A percentile compares a stretch with the other conserved stretches of the same genome.
phyloP scores from a whole-genome alignment of 1,140 invertebrate genomes.

The Drosophila funebris region DNA sequence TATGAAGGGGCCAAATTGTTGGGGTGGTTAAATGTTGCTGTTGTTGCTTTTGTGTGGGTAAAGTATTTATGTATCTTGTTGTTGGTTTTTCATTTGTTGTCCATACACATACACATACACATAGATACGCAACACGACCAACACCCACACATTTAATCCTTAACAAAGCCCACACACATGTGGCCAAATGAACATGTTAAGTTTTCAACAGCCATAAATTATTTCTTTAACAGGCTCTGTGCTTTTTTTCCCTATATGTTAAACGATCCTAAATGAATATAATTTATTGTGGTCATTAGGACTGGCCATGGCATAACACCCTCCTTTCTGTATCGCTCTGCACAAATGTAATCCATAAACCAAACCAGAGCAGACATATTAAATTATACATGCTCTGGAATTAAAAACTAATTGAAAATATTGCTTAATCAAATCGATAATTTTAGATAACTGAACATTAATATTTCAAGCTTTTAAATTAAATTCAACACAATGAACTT shows the following conservation, averaged over 20 bases:
- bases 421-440: no score
- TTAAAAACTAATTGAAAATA: background rate
- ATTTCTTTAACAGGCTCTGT: conserved; percentile 68
- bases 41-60: conserved; percentile 44
- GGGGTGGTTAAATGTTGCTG: conserved; percentile 33
- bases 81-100: conserved; percentile 68
- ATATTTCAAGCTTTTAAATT: no score
- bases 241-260: conserved; percentile 66
- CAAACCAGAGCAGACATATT: background rate
- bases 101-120: conserved; percentile 28
- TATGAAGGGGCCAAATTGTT: conserved; percentile 36
- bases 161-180: conserved; percentile 60
- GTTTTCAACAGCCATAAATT: conserved; percentile 80
- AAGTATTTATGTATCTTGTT: conserved; percentile 66
- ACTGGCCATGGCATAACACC: conserved; percentile 1
- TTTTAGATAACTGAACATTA: background rate
- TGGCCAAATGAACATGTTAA: conserved; percentile 78
- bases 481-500: no score
- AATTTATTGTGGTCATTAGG: conserved; percentile 79
- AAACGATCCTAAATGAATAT: conserved; percentile 79
- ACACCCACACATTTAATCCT: conserved; percentile 35
- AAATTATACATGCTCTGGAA: background rate
- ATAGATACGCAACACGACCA: conserved; percentile 32
- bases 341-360: conserved; percentile 9
- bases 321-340: background rate